Conservation (phyloP, 2,113 vertebrate genomes). For the Colinus virginianus region DNA sequence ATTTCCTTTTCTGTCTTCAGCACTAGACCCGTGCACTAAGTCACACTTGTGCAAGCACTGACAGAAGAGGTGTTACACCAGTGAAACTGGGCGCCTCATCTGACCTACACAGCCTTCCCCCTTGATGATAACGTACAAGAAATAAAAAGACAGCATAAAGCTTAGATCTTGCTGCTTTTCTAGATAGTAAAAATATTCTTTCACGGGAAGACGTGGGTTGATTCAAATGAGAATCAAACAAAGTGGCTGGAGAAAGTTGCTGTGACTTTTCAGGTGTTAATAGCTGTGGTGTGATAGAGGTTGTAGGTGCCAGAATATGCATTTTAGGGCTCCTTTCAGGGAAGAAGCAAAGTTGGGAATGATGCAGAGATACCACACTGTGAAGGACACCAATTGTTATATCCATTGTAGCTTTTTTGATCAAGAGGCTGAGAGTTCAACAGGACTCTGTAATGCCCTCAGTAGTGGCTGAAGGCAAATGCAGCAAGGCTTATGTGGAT, state of each 20-base stretch:
- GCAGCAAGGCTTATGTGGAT: background rate
- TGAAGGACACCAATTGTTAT: background rate
- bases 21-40: conserved; percentile 21
- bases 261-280: background rate
- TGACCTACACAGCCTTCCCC: background rate
- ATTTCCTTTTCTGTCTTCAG: background rate
- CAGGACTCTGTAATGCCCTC: background rate
- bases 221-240: background rate
- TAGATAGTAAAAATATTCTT: background rate
- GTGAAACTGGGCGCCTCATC: background rate
- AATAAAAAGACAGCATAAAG: background rate
- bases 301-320: background rate
- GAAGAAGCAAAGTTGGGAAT: background rate
- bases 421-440: background rate
- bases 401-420: background rate
- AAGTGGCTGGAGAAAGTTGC: background rate
- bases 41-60: conserved; percentile 34
- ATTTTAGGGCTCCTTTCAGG: background rate
- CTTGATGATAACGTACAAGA: background rate
- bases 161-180: background rate
- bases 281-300: background rate
- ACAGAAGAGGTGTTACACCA: background rate
- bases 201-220: background rate
- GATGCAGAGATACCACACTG: background rate
- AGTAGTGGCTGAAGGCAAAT: background rate